Evolutionary conservation across 2,113 vertebrate species (phyloP).

Genomic region (Lota lota): DNA sequence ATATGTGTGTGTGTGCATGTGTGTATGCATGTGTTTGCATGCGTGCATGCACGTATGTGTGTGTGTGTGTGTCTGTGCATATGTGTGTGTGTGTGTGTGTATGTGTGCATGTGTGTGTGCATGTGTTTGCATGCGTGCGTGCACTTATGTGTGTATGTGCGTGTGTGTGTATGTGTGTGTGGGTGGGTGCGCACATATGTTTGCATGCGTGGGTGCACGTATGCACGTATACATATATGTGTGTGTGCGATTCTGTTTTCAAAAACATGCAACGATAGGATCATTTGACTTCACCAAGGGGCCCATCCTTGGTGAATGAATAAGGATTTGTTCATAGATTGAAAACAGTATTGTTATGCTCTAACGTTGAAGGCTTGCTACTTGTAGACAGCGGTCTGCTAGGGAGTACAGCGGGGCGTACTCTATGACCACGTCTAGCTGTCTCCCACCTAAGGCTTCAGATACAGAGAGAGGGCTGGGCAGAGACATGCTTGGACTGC

Average conservation of each 20-base stretch:
- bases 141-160: not conserved
- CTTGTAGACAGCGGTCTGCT: no score
- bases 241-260: not conserved
- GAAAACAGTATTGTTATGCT: no score
- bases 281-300: no score
- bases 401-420: no score
- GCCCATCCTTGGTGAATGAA: no score
- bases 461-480: not conserved
- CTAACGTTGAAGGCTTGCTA: no score
- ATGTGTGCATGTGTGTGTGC: not conserved
- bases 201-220: no score
- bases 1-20: not conserved
- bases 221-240: no score
- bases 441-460: not conserved
- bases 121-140: not conserved
- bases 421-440: not conserved
- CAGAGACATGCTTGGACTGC: not conserved
- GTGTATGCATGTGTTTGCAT: not conserved
- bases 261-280: no score
- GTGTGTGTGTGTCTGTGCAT: conserved; percentile 3
- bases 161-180: not conserved
- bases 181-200: not conserved
- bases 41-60: not conserved
- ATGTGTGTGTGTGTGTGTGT: not conserved
- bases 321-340: no score